These are phyloP conservation scores for Zosterops lateralis DNA, from an alignment of 2,113 vertebrate genomes.

Conservation along the genomic window DNA sequence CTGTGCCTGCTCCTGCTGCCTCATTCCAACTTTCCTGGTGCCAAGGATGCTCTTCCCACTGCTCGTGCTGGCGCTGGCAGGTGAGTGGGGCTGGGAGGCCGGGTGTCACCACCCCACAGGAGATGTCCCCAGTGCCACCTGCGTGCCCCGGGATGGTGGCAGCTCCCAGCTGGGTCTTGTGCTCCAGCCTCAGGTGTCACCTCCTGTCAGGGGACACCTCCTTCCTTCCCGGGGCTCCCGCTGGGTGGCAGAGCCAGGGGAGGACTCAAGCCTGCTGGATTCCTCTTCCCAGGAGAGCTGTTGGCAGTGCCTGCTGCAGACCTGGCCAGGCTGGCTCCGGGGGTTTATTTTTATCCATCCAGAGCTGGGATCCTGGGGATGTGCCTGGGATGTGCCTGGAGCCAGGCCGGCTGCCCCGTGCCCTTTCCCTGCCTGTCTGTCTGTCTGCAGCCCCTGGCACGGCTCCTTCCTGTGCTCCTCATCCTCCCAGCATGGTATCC, in stretches of 20 bases:
- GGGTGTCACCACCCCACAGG: accelerated
- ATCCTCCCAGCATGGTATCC: accelerated
- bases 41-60: neutral
- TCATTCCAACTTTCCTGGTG: accelerated
- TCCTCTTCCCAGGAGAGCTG: accelerated
- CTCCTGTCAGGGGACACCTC: accelerated
- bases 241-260: accelerated
- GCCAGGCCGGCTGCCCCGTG: neutral
- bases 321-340: neutral
- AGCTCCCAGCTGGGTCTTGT: too few relatives aligned
- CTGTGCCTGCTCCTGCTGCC: neutral
- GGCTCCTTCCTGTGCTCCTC: neutral
- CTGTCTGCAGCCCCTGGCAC: neutral
- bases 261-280: neutral
- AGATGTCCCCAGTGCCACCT: accelerated
- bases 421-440: neutral
- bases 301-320: accelerated
- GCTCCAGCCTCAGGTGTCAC: neutral
- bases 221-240: accelerated
- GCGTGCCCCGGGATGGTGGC: neutral
- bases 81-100: neutral
- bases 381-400: neutral
- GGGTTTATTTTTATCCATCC: neutral
- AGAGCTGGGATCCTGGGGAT: neutral
- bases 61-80: neutral